A percentile compares a stretch with the other conserved stretches of the same genome.
Evolutionary conservation across 2,888 invertebrate genomes (phyloP).

Genomic region (Chaetogeoica ovagalla): DNA sequence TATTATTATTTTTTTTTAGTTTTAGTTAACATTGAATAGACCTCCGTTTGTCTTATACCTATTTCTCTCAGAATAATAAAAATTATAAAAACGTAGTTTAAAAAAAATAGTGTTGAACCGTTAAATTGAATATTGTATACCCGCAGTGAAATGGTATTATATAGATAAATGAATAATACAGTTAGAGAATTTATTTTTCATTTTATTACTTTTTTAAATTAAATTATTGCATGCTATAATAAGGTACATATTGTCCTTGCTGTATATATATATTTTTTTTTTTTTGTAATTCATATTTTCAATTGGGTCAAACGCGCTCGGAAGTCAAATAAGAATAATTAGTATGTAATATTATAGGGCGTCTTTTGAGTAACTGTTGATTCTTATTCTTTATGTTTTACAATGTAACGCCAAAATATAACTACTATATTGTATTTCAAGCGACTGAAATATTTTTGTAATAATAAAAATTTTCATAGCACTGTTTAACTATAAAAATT

Average conservation of each 20-base stretch:
- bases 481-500: too few relatives aligned
- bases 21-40: neutral
- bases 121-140: too few relatives aligned
- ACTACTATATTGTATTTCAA: neutral
- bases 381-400: neutral
- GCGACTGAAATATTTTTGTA: neutral
- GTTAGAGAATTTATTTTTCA: neutral
- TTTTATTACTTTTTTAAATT: neutral
- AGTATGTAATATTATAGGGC: neutral
- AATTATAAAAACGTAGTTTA: too few relatives aligned
- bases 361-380: slow-evolving; percentile 7
- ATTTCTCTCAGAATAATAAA: neutral
- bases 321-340: slow-evolving; percentile 8
- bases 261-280: neutral
- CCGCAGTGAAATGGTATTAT: neutral
- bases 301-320: slow-evolving; percentile 23
- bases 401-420: slow-evolving; percentile 19
- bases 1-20: too few relatives aligned
- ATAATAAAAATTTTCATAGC: neutral
- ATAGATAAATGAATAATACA: neutral
- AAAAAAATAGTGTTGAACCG: too few relatives aligned
- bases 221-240: neutral
- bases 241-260: neutral
- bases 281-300: slow-evolving; percentile 12
- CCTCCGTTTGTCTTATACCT: neutral